Percentiles rank a stretch among this genome's conserved stretches.
phyloP scores from a whole-genome alignment of 2,888 invertebrate species.

The Chydorus sphaericus region DNA sequence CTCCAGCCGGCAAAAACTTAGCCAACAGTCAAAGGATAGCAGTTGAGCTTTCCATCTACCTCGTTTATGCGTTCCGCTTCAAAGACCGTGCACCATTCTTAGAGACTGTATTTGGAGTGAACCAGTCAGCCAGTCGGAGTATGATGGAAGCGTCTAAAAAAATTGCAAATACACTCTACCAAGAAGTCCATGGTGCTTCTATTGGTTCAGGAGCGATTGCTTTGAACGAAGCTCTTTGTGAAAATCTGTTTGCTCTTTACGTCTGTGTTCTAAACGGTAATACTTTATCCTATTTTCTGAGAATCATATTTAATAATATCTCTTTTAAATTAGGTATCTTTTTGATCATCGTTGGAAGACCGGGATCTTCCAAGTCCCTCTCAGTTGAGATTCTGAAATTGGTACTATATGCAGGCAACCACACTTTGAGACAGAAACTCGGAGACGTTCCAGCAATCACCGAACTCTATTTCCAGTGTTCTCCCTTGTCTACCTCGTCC shows the following conservation, averaged over 20 bases:
- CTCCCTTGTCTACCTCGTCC: conserved; percentile 3
- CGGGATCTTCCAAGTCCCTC: conserved; percentile 4
- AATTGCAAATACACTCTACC: conserved; percentile 1
- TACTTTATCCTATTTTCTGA: neutral
- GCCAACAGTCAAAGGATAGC: no score
- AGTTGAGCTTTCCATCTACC: neutral
- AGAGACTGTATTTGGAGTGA: neutral
- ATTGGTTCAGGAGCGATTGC: conserved; percentile 5
- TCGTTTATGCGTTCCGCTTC: conserved; percentile 7
- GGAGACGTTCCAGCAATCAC: conserved; percentile 4
- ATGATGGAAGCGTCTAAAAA: neutral
- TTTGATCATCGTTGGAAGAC: conserved; percentile 8
- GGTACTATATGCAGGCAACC: conserved; percentile 3
- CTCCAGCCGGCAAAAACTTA: neutral
- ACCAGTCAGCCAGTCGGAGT: neutral
- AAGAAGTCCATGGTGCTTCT: conserved; percentile 1
- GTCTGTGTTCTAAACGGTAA: conserved; percentile 4
- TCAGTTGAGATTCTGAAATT: conserved; percentile 7
- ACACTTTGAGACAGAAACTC: neutral
- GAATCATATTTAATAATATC: no score
- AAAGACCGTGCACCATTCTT: neutral
- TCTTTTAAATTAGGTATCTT: conserved; percentile 2
- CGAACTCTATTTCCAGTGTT: conserved; percentile 8
- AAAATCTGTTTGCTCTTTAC: conserved; percentile 5
- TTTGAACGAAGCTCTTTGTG: conserved; percentile 4